phyloP scores from a whole-genome alignment of 2,797 vertebrate genomes.

The Melanotaenia boesemani region DNA sequence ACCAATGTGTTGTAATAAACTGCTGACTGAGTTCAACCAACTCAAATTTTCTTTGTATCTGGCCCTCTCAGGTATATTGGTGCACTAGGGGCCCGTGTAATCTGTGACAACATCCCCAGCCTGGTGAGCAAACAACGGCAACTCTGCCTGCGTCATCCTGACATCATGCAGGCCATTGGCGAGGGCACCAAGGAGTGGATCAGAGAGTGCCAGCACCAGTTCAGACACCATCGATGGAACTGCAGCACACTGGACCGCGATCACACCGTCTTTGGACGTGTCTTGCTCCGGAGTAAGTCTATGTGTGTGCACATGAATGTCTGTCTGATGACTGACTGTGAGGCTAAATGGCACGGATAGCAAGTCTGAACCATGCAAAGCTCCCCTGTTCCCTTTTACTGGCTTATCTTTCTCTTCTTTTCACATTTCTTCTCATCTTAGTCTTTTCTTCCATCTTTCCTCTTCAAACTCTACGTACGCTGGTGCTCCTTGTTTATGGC shows the following conservation, averaged over 20 bases:
- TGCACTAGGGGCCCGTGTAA: slow-evolving; percentile 93
- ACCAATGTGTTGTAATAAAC: background rate
- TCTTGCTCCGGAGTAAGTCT: slow-evolving; percentile 94
- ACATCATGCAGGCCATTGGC: slow-evolving; percentile 98
- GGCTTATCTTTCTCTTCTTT: slow-evolving; percentile 28
- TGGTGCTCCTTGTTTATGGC: slow-evolving; percentile 63
- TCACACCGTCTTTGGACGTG: slow-evolving; percentile 96
- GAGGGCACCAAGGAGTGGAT: slow-evolving; percentile 98
- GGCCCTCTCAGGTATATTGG: slow-evolving; percentile 91
- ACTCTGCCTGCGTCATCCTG: slow-evolving; percentile 94
- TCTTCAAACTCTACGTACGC: slow-evolving; percentile 27
- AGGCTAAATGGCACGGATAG: background rate
- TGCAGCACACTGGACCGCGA: slow-evolving; percentile 97
- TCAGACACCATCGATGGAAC: slow-evolving; percentile 98
- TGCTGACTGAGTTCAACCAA: background rate
- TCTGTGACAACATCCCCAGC: slow-evolving; percentile 97
- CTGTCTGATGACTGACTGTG: slow-evolving; percentile 2
- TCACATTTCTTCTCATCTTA: slow-evolving; percentile 12
- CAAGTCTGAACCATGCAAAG: background rate
- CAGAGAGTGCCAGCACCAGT: slow-evolving; percentile 97
- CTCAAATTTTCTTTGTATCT: background rate
- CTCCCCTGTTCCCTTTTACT: slow-evolving; percentile 25
- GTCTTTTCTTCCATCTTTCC: slow-evolving; percentile 32
- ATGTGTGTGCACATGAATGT: background rate
- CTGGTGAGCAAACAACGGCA: slow-evolving; percentile 97